These are phyloP conservation scores for Dunckerocampus dactyliophorus DNA, from an alignment of 2,113 vertebrate genomes.

Conservation along the genomic window DNA sequence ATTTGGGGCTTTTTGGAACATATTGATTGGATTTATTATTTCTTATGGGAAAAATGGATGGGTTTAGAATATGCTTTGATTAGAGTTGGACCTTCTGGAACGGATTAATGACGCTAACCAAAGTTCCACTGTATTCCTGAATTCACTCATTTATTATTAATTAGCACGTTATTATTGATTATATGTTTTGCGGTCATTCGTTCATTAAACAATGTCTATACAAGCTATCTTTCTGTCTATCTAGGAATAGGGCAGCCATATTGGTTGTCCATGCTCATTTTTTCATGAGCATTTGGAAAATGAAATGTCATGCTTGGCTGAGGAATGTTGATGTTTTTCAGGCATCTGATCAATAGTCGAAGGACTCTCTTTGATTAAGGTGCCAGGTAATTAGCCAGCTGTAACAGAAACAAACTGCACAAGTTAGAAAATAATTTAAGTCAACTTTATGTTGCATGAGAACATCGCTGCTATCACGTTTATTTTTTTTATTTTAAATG, in stretches of 20 bases:
- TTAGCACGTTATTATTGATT: no score
- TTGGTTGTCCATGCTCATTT: background rate
- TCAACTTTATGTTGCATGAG: conserved; percentile 6
- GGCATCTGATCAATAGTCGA: conserved; percentile 13
- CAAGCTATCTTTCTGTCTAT: background rate
- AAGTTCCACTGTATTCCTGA: no score
- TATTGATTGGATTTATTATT: no score
- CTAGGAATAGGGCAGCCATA: background rate
- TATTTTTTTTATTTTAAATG: background rate
- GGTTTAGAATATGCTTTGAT: no score
- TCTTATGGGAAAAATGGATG: no score
- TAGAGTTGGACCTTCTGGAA: no score
- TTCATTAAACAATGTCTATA: no score
- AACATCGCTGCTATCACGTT: background rate
- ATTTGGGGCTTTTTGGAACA: no score
- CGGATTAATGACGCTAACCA: no score
- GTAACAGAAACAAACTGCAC: conserved; percentile 13
- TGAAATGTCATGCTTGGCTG: background rate
- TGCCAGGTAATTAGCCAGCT: conserved; percentile 22
- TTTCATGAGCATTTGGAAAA: conserved; percentile 13
- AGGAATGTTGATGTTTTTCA: conserved; percentile 2
- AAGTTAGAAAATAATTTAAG: conserved; percentile 19
- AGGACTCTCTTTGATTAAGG: conserved; percentile 27
- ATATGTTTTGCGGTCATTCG: no score
- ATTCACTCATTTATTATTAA: no score